Base-by-base conservation (phyloP, 2,888 invertebrate species). In the Nomada goodeniana region DNA sequence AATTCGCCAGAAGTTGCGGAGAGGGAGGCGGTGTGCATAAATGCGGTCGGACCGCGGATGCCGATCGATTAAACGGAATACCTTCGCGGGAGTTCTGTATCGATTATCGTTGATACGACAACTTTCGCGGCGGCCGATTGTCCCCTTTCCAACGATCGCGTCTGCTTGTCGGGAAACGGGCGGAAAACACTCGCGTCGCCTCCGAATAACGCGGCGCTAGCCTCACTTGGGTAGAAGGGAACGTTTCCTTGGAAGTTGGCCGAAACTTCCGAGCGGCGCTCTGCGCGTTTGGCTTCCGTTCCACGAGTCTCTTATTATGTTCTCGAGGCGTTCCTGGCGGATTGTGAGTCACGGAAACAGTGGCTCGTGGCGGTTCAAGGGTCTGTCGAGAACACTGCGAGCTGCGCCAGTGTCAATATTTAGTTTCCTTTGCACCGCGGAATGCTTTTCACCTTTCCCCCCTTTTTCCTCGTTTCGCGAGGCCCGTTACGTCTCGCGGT, bases 1-100 rank as follows among this genome's bases (percentile, higher is more conserved):
- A 83, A 83, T 79, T 74, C 77, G 83, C 82, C 88, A 88, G 55
- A 79, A 82, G 73, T 73, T 82, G 63, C 60, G 29, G 75, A 53
- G 53, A 61, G 47, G 65, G 36, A 59, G 71, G 69, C 13, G 42
- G 20, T n/a, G 60, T 69, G 75, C 76, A 85, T 83, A 67, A 86
- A 80, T 73, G 82, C 79, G 76, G 78, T 79, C 60, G 82, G 65
- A 64, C 72, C 77, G 71, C 86, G 77, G 80, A 72, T 42, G 65
- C 29, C 71, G 80, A 81, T 84, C 80, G 84, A 86, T 81, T 26
- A 64, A 55, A 63, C 64, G 29, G 65, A 69, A 80, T 72, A 60
- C 67, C 80, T 61, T 44, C 61, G 75, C 57, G 44, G 61, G 77
- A 72, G 78, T 82, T 76, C 77, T 36, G 42, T 47, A 78, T 74